phyloP scores from a whole-genome alignment of 2,113 vertebrate genomes.

The Marcusenius ussheri region DNA sequence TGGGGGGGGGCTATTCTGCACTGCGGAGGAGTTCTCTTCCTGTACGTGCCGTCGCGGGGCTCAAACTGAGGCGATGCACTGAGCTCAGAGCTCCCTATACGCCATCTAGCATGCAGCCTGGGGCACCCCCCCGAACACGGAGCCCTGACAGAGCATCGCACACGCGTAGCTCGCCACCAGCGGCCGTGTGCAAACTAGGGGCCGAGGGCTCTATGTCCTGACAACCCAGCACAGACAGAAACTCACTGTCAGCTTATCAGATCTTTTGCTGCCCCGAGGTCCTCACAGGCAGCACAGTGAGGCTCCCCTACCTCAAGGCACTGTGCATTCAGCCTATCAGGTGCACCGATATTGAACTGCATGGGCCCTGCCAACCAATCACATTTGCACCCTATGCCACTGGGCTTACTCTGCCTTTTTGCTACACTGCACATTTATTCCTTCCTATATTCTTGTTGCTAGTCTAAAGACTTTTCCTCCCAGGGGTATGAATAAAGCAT shows the following conservation, averaged over 20 bases:
- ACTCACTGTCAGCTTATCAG: not conserved
- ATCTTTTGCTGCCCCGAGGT: not conserved
- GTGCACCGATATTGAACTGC: not conserved
- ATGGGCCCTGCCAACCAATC: not conserved
- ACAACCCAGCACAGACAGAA: not conserved
- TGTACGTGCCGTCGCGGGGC: not conserved
- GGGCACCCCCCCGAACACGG: too few species aligned
- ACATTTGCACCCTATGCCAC: not conserved
- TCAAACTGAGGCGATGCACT: not conserved
- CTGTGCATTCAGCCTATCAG: not conserved
- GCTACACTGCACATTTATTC: not conserved
- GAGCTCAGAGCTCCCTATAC: not conserved
- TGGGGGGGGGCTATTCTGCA: conserved; percentile 32
- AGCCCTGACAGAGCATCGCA: not conserved
- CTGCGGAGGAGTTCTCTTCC: conserved; percentile 13
- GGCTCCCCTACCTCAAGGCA: not conserved
- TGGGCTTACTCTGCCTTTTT: not conserved
- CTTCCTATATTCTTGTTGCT: not conserved
- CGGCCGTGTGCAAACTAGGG: not conserved
- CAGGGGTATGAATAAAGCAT: not conserved
- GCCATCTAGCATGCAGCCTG: not conserved
- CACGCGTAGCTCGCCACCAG: not conserved
- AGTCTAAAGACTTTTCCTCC: not conserved
- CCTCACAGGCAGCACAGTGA: not conserved
- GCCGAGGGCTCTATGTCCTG: not conserved